A percentile compares a stretch with the other conserved stretches of the same genome.
Evolutionary conservation across 2,113 vertebrate species (phyloP).

Genomic region (Brachionichthys hirsutus): DNA sequence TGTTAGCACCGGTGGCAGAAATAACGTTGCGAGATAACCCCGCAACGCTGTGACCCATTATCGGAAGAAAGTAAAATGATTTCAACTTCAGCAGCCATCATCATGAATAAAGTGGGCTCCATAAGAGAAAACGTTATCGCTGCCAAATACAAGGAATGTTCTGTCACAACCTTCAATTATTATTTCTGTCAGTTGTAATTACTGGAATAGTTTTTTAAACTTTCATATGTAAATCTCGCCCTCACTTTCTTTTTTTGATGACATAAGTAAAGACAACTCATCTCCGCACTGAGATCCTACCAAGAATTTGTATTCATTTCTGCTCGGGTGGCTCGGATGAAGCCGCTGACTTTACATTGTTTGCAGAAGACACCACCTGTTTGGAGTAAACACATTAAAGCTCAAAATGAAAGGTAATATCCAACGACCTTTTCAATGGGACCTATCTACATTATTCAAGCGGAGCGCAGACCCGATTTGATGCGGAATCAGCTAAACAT

Average conservation of each 20-base stretch:
- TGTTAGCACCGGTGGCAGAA: conserved; percentile 32
- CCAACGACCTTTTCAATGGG: conserved; percentile 70
- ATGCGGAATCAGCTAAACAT: conserved; percentile 67
- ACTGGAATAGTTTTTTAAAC: conserved; percentile 2
- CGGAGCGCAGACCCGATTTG: conserved; percentile 53
- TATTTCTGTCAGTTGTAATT: conserved; percentile 18
- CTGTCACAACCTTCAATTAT: conserved; percentile 1
- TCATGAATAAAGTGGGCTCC: conserved; percentile 13
- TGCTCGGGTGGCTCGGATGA: conserved; percentile 24
- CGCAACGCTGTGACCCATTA: conserved; percentile 29
- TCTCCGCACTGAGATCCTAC: conserved; percentile 5
- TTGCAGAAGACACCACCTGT: conserved; percentile 59
- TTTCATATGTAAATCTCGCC: conserved; percentile 3
- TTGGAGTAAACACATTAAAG: conserved; percentile 66
- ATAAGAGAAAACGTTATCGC: conserved; percentile 8
- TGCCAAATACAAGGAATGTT: conserved; percentile 17
- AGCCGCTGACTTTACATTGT: conserved; percentile 57
- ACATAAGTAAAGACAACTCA: conserved; percentile 1
- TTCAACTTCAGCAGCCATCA: conserved; percentile 25
- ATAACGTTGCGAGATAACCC: conserved; percentile 37
- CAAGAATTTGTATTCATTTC: conserved; percentile 18
- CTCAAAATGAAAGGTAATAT: conserved; percentile 76
- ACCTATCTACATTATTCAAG: conserved; percentile 75
- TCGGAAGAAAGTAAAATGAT: conserved; percentile 42
- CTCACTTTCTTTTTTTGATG: background rate